Base-by-base conservation (phyloP, 2,888 invertebrate species). In the Pinctada fucata region DNA sequence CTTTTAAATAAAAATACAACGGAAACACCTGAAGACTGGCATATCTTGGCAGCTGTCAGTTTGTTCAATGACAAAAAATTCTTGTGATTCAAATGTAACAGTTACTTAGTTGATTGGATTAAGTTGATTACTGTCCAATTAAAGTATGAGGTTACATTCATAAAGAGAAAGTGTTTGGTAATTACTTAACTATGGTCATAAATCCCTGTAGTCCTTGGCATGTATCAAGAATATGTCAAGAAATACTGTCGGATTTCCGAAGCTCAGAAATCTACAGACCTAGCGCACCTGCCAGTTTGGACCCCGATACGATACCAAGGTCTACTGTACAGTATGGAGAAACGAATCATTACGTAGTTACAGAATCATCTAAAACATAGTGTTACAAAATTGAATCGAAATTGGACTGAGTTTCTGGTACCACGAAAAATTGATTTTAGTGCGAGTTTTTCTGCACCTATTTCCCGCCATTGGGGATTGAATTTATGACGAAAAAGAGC, bases 401-500 rank as follows among this genome's bases (percentile, higher is more conserved):
- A 31, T 31, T 31, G 31, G 31, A 31, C 31, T 31, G 31, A 1
- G 31, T 31, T 31, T 31, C 31, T 31, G 31, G 31, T 31, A 31
- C 31, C 31, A 31, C 31, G 31, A 31, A 31, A 31, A 31, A 31
- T 31, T 31, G 31, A 31, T 31, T 31, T 31, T 31, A 31, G 31
- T 31, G 31, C 31, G 31, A 31, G 31, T 31, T 31, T 31, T 31
- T 31, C 6, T 10, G 13, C 58, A 58, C 6, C 8, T 6, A 58
- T 6, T 58, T 58, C 58, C 0, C 58, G 6, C 58, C 6, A 13
- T 58, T 58, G 58, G 13, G 58, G 58, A 58, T 13, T 6, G 13
- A 58, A 58, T 58, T 58, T 58, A 58, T 68, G 68, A 3, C 8
- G 3, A 13, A 68, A 68, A 68, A 31, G 68, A 45, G 47, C 68